Evolutionary conservation across 64 coral and sea anemone genomes (phyloP).

Genomic region (Pocillopora verrucosa): DNA sequence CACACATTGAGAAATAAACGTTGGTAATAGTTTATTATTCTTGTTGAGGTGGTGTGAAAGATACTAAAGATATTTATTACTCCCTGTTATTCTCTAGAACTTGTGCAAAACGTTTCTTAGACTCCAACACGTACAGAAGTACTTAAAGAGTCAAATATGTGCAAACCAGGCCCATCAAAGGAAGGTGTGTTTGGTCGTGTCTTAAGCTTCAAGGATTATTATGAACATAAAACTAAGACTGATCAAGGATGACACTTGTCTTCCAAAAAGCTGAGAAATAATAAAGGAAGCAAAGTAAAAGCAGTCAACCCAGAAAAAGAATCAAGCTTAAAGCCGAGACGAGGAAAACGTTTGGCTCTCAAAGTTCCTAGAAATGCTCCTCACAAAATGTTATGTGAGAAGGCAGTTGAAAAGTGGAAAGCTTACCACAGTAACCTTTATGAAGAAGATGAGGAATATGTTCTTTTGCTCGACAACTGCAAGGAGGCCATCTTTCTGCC

Average conservation of each 20-base stretch:
- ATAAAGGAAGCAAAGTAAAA: conserved; percentile 5
- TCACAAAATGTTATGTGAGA: conserved; percentile 53
- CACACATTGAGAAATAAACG: no score
- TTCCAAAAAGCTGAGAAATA: background rate
- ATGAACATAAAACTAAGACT: conserved; percentile 2
- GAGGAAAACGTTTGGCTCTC: conserved; percentile 67
- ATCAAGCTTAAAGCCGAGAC: conserved; percentile 48
- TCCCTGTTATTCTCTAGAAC: no score
- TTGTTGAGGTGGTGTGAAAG: no score
- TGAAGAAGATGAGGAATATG: conserved; percentile 73
- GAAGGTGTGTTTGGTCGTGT: no score
- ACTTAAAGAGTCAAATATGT: no score
- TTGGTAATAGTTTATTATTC: no score
- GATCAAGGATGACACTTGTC: conserved; percentile 6
- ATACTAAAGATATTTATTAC: no score
- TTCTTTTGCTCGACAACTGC: conserved; percentile 66
- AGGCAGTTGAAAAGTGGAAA: conserved; percentile 68
- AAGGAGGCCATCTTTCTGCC: conserved; percentile 74
- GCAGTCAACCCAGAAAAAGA: conserved; percentile 39
- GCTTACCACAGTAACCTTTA: conserved; percentile 59
- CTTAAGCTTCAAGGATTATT: background rate
- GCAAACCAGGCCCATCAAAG: no score
- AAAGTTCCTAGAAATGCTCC: conserved; percentile 44
- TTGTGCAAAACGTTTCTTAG: no score
- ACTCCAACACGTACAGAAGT: no score